Evolutionary conservation across 2,888 invertebrate genomes (phyloP), one percentile per base, ranked within the genome.

Genomic region (Cephonodes hylas): DNA sequence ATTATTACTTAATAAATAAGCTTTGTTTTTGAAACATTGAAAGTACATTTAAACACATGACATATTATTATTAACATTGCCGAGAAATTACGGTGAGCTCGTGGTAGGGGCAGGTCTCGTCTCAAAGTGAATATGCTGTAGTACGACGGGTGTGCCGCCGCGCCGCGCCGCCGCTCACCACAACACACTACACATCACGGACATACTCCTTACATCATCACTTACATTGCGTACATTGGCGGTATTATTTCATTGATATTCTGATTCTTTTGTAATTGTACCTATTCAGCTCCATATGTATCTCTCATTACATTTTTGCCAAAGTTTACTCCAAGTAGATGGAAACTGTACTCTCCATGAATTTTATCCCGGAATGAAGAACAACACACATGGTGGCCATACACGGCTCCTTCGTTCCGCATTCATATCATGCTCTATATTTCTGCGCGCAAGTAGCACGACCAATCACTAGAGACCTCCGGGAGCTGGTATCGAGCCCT

Each of bases 371-470:
- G 5, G 8, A 8, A 18, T 20, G 0, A 23, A 2, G 3, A 2
- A 18, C 1, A 53, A 31, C 13, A 13, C 8, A 18, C 3, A 27
- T 53, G 53, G 53, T 31, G 27, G 0, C 18, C 8, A 31, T 31
- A 31, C 18, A 15, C 53, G 8, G 31, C 10, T 53, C 31, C 53
- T 53, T 53, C 53, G 10, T 44, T 44, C 20, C 44, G 27, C 27
- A 53, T 53, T 53, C 53, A 53, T 53, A 53, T 53, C 53, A 31
- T 31, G 53, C 13, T 53, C 31, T 31, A 53, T 53, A 53, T 53
- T 53, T 53, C 53, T 15, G 53, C 27, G 31, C 27, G 20, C 44
- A 10, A 20, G 44, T 44, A 31, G 31, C 31, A 27, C 53, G 53
- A 53, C 53, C 25, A 48, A 15, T 5, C 31, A 10, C 15, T 10